Percentiles rank a stretch among this genome's conserved stretches.
These are phyloP conservation scores for Carollia perspicillata DNA, from an alignment of 2,113 vertebrate genomes.

Conservation along the genomic window DNA sequence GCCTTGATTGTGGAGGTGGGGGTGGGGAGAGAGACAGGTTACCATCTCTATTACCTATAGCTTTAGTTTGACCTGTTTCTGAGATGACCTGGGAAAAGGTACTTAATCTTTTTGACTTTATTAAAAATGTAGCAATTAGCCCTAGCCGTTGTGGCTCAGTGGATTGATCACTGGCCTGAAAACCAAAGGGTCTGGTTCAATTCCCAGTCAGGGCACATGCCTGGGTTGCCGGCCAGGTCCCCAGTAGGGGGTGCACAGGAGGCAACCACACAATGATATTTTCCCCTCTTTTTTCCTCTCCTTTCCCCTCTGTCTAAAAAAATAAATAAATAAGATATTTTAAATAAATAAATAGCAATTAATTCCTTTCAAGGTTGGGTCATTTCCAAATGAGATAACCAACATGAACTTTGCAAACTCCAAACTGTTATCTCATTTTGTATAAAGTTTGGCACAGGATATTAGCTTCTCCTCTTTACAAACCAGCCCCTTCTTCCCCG, in stretches of 20 bases:
- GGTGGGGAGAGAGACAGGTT: too few relatives aligned
- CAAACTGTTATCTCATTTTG: not conserved
- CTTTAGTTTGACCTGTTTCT: not conserved
- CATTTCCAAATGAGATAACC: not conserved
- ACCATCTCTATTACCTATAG: not conserved
- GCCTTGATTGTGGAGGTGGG: not conserved
- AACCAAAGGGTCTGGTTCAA: too few relatives aligned
- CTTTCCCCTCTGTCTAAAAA: too few relatives aligned
- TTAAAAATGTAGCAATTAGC: not conserved
- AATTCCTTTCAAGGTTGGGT: not conserved
- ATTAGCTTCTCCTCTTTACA: not conserved
- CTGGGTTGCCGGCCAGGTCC: too few relatives aligned
- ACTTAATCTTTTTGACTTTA: not conserved
- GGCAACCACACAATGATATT: too few relatives aligned
- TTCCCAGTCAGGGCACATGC: too few relatives aligned
- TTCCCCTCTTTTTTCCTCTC: too few relatives aligned
- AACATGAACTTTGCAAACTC: not conserved
- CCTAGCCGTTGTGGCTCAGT: too few relatives aligned
- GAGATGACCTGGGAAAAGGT: not conserved
- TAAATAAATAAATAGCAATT: not conserved
- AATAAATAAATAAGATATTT: too few relatives aligned
- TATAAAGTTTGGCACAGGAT: not conserved
- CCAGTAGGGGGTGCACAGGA: too few relatives aligned
- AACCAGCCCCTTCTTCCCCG: not conserved
- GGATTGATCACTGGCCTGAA: too few relatives aligned